A percentile compares a stretch with the other conserved stretches of the same genome.
These are phyloP conservation scores for Magallana angulata DNA, from an alignment of 1,140 invertebrate species.

Conservation along the genomic window DNA sequence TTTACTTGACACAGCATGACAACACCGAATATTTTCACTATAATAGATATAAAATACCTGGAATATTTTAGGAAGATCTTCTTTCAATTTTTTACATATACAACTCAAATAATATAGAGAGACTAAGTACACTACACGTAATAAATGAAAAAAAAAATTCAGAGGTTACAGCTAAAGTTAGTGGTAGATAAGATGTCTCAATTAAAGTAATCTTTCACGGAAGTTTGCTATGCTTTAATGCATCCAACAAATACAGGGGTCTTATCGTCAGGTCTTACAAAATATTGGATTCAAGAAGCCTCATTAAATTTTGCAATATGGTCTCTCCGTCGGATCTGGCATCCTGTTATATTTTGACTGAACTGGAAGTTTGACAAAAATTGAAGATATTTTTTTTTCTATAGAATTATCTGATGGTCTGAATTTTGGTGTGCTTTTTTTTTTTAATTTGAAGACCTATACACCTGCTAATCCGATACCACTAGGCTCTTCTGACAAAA, in stretches of 20 bases:
- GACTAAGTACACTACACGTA: neutral
- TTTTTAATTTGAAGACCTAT: neutral
- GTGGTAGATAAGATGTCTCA: neutral
- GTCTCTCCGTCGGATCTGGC: constrained; percentile 1
- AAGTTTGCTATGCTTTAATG: constrained; percentile 23
- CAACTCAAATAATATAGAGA: neutral
- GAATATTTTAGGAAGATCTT: neutral
- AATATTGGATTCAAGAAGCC: constrained; percentile 14
- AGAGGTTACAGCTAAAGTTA: neutral
- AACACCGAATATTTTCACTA: neutral
- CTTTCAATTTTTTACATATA: no score
- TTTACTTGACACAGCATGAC: neutral
- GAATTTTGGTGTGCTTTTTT: neutral
- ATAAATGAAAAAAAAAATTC: neutral
- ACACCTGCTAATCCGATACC: neutral
- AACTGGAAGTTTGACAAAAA: constrained; percentile 33
- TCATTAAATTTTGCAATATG: constrained; percentile 28
- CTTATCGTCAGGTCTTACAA: constrained; percentile 7
- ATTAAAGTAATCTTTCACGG: neutral
- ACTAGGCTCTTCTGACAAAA: neutral
- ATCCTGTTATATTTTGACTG: constrained; percentile 11
- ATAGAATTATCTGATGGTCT: neutral
- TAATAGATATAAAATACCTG: neutral
- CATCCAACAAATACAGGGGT: neutral
- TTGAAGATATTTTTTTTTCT: constrained; percentile 4